Evolutionary conservation across 2,797 vertebrate species (phyloP).

Genomic region (Melanotaenia boesemani): DNA sequence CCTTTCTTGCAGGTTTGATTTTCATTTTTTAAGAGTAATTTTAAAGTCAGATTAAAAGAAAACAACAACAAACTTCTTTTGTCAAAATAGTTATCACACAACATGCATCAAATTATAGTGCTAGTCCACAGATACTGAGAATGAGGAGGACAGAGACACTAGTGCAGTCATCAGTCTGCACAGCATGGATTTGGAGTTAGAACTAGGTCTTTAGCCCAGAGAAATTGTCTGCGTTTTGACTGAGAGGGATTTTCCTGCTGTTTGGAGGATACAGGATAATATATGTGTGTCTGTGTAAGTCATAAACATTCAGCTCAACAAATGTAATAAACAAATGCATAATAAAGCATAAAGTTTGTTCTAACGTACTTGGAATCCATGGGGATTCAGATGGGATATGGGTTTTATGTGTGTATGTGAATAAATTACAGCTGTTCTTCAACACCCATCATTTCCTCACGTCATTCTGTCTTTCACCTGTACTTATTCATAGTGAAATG

Average conservation of each 20-base stretch:
- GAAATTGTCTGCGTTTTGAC: slow-evolving; percentile 46
- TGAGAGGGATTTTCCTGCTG: slow-evolving; percentile 33
- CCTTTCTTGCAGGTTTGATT: slow-evolving; percentile 16
- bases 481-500: slow-evolving; percentile 25
- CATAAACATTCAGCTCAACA: slow-evolving; percentile 60
- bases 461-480: slow-evolving; percentile 34
- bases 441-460: slow-evolving; percentile 49
- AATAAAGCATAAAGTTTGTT: slow-evolving; percentile 71
- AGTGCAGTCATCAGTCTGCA: slow-evolving; percentile 8
- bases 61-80: neutral
- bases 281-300: slow-evolving; percentile 55
- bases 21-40: neutral
- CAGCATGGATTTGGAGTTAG: slow-evolving; percentile 25
- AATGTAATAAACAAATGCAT: slow-evolving; percentile 68
- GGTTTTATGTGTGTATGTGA: slow-evolving; percentile 70
- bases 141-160: slow-evolving; percentile 12
- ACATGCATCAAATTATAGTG: slow-evolving; percentile 12
- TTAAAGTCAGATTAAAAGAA: neutral
- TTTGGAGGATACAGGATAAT: slow-evolving; percentile 47
- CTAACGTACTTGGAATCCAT: slow-evolving; percentile 70
- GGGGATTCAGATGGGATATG: slow-evolving; percentile 73
- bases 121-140: slow-evolving; percentile 27
- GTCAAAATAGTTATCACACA: slow-evolving; percentile 17
- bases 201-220: slow-evolving; percentile 42
- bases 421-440: slow-evolving; percentile 76